Conservation (phyloP, 2,888 invertebrate genomes). For the Lymantria dispar region DNA sequence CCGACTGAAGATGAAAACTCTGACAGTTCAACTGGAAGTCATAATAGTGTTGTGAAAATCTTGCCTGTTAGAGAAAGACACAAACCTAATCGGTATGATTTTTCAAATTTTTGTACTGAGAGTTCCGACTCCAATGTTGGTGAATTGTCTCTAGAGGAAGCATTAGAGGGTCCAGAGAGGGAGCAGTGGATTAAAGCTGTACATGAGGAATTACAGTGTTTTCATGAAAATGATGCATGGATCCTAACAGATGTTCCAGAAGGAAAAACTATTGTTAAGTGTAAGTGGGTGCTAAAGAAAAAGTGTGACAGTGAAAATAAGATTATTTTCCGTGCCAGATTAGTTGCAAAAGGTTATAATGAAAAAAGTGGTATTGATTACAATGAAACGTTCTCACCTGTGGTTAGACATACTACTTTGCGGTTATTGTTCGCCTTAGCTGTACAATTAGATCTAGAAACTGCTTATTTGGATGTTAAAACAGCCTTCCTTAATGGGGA, state of each 20-base stretch:
- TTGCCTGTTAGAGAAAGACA: neutral
- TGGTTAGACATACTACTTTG: neutral
- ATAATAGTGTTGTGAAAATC: neutral
- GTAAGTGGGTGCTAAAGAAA: neutral
- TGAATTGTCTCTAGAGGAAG: conserved; percentile 4
- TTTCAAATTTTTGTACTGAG: neutral
- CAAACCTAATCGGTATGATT: neutral
- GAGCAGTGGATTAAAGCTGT: neutral
- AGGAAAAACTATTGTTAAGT: neutral
- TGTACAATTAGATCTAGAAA: neutral
- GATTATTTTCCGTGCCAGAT: neutral
- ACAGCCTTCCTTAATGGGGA: neutral
- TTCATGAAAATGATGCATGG: neutral
- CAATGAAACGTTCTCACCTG: neutral
- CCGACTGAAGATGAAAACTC: neutral
- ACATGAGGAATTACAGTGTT: neutral
- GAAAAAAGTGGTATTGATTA: neutral
- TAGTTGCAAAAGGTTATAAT: neutral
- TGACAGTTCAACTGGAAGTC: neutral
- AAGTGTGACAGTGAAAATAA: neutral
- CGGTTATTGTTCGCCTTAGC: neutral
- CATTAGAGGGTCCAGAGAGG: neutral
- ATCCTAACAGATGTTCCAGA: neutral
- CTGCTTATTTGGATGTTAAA: conserved; percentile 1
- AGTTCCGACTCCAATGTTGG: neutral